Evolutionary conservation across 1,140 invertebrate species (phyloP).

Genomic region (Brachionus plicatilis): DNA sequence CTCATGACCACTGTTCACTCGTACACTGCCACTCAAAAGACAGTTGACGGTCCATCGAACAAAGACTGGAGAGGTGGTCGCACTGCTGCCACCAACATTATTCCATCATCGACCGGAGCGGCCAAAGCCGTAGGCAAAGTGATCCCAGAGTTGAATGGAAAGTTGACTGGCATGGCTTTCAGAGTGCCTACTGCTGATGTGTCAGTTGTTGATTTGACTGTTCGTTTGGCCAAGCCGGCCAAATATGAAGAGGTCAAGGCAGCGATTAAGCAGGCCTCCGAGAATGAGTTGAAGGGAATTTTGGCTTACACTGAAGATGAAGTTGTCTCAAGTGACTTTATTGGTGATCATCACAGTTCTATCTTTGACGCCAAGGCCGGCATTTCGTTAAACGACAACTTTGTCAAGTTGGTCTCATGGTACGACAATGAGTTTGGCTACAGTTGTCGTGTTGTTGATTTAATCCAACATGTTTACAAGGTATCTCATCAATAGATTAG

Average conservation of each 20-base stretch:
- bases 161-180: slow-evolving; percentile 95
- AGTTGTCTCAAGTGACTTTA: slow-evolving; percentile 84
- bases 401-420: slow-evolving; percentile 57
- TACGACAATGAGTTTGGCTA: slow-evolving; percentile 97
- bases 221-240: slow-evolving; percentile 59
- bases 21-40: slow-evolving; percentile 92
- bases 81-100: slow-evolving; percentile 91
- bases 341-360: slow-evolving; percentile 74
- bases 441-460: slow-evolving; percentile 80
- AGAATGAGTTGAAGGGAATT: slow-evolving; percentile 74
- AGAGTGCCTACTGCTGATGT: slow-evolving; percentile 91
- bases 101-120: slow-evolving; percentile 92
- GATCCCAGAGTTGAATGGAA: slow-evolving; percentile 55
- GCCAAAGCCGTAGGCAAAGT: slow-evolving; percentile 78
- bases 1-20: slow-evolving; percentile 99
- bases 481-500: slow-evolving; percentile 32
- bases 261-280: slow-evolving; percentile 76
- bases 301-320: slow-evolving; percentile 88
- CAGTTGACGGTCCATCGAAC: slow-evolving; percentile 88
- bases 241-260: slow-evolving; percentile 82
- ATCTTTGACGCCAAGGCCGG: slow-evolving; percentile 92
- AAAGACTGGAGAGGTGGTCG: slow-evolving; percentile 95
- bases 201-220: slow-evolving; percentile 93
- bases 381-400: slow-evolving; percentile 61
- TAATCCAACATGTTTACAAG: slow-evolving; percentile 51